phyloP scores from a whole-genome alignment of 2,113 vertebrate species.

The Dicerorhinus sumatrensis region DNA sequence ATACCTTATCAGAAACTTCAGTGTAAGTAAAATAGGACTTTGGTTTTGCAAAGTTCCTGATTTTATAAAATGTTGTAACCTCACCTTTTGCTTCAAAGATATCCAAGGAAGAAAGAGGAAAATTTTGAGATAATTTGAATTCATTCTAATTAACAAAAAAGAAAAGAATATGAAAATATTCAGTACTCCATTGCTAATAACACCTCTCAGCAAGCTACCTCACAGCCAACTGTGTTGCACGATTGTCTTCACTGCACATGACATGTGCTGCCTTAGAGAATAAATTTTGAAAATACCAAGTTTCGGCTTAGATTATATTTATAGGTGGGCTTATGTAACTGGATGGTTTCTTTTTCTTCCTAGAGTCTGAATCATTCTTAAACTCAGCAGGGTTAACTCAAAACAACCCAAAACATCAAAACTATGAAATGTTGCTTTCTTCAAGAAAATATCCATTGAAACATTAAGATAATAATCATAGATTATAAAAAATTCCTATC shows the following conservation, averaged over 20 bases:
- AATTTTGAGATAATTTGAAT: not conserved
- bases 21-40: not conserved
- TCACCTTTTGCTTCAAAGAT: not conserved
- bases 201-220: not conserved
- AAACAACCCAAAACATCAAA: not conserved
- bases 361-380: not conserved
- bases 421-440: not conserved
- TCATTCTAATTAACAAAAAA: not conserved
- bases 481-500: not conserved
- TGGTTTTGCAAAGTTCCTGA: not conserved
- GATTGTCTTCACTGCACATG: not conserved
- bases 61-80: not conserved
- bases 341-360: not conserved
- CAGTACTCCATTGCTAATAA: not conserved
- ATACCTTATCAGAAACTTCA: not conserved
- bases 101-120: not conserved
- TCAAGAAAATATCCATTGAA: not conserved
- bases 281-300: conserved; percentile 23
- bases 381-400: not conserved
- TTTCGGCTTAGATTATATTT: conserved; percentile 26
- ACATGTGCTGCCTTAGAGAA: not conserved
- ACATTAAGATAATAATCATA: not conserved
- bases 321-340: not conserved
- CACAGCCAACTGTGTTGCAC: not conserved
- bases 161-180: not conserved